Base-by-base conservation (phyloP, 1,140 invertebrate species). In the Dolichoris vasculosae region DNA sequence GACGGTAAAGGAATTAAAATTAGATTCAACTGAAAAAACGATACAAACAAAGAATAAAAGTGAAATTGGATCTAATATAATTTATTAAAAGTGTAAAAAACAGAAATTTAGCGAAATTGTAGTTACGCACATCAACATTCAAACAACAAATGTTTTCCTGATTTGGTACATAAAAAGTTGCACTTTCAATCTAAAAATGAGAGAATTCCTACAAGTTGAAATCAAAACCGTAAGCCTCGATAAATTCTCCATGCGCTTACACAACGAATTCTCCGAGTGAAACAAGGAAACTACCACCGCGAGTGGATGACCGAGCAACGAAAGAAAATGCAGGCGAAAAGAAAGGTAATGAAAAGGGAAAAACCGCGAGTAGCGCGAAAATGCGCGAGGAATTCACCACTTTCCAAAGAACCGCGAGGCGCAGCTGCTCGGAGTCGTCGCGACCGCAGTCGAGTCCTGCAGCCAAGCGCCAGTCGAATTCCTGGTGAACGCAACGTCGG, bases 351-450 rank as follows among this genome's bases (percentile, higher is more conserved):
- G 48, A 78, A 79, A 79, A 73, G 77, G 8, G 26, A 83, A 83
- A 83, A 75, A 69, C 17, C 4, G 46, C 40, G 20, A 63, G 23
- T 35, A 17, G 64, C 63, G 83, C 46, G 55, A 46, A 77, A 83
- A 83, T 78, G 63, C 35, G 46, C 26, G 11, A 69, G 73, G 64
- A 84, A 84, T 79, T 26, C 77, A 15, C 35, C 64, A 75, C 48
- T 85, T 80, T 73, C 67, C 64, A 73, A 85, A 80, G 63, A 63
- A 63, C 67, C 32, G 59, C 71, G 55, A 59, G 32, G n/a, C 15
- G 20, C 78, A 26, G 40, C 30, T 40, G 77, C 55, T 38, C 20
- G 13, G 9, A 13, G 30, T 20, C 48, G 30, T 46, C n/a, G 75
- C 48, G 26, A 32, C 75, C 30, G 75, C 48, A n/a, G 48, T 30